Conservation (phyloP, 2,888 invertebrate species). For the Lymantria dispar region DNA sequence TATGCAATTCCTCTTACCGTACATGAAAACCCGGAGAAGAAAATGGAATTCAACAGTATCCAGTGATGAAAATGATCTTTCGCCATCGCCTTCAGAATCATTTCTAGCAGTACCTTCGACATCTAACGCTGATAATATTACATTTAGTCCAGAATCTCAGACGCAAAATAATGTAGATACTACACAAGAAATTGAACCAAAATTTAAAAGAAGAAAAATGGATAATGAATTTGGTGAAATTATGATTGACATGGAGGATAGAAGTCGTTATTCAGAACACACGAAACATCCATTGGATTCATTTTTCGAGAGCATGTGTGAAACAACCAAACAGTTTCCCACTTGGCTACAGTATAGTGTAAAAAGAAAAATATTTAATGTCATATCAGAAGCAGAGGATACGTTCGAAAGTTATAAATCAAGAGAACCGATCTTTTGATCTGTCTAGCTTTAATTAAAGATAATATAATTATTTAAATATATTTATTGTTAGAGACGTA, state of each 20-base stretch:
- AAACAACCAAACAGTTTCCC: slow-evolving; percentile 32
- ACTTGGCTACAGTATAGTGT: slow-evolving; percentile 33
- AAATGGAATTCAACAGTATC: slow-evolving; percentile 13
- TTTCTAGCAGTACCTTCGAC: slow-evolving; percentile 30
- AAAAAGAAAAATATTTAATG: slow-evolving; percentile 34
- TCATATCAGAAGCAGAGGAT: slow-evolving; percentile 33
- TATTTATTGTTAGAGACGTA: slow-evolving; percentile 10
- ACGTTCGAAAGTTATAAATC: slow-evolving; percentile 35
- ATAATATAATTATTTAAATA: slow-evolving; percentile 1
- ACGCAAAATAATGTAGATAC: slow-evolving; percentile 17
- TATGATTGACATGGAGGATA: slow-evolving; percentile 35
- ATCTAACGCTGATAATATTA: slow-evolving; percentile 22
- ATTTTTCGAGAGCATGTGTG: slow-evolving; percentile 37
- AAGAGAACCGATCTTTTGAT: slow-evolving; percentile 29
- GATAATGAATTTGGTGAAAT: slow-evolving; percentile 31
- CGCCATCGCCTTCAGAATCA: slow-evolving; percentile 28
- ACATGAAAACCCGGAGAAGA: slow-evolving; percentile 30
- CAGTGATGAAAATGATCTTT: slow-evolving; percentile 26
- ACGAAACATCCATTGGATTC: slow-evolving; percentile 30
- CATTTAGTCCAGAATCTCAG: slow-evolving; percentile 22
- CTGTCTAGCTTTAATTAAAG: slow-evolving; percentile 3
- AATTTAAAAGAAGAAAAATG: slow-evolving; percentile 28
- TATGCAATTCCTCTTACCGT: slow-evolving; percentile 31
- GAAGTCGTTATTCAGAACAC: slow-evolving; percentile 14
- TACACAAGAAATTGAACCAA: slow-evolving; percentile 20